Evolutionary conservation across 1,140 invertebrate genomes (phyloP).

Genomic region (Pristionchus pacificus): DNA sequence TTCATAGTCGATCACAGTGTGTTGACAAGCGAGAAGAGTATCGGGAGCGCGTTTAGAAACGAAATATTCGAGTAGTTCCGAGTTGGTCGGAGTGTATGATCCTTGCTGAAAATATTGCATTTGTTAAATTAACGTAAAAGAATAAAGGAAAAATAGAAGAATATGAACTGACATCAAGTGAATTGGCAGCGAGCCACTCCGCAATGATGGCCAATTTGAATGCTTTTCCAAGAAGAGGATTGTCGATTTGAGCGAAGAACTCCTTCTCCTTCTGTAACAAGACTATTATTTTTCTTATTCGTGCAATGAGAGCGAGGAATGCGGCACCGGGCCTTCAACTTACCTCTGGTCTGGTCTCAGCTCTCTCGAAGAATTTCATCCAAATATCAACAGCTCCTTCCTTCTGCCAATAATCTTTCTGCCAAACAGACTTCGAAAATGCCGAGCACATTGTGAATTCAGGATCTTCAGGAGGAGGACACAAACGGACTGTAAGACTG

Average conservation of each 20-base stretch:
- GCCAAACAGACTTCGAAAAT: slow-evolving; percentile 47
- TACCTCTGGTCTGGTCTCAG: slow-evolving; percentile 45
- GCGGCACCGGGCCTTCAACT: background rate
- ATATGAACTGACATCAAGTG: slow-evolving; percentile 48
- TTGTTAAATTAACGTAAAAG: too few species aligned
- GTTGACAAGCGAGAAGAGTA: slow-evolving; percentile 51
- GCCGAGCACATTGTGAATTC: slow-evolving; percentile 44
- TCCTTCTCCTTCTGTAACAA: slow-evolving; percentile 51
- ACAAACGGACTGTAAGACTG: slow-evolving; percentile 25
- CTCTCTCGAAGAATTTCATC: slow-evolving; percentile 57
- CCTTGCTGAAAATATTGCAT: slow-evolving; percentile 46
- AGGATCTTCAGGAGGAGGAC: slow-evolving; percentile 55
- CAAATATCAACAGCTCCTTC: slow-evolving; percentile 56
- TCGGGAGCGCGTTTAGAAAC: slow-evolving; percentile 55
- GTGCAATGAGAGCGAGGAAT: background rate
- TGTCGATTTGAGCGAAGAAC: slow-evolving; percentile 55
- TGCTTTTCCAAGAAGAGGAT: slow-evolving; percentile 54
- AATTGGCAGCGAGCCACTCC: slow-evolving; percentile 56
- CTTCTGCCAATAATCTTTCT: slow-evolving; percentile 58
- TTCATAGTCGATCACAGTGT: slow-evolving; percentile 55
- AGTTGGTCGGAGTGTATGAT: slow-evolving; percentile 55
- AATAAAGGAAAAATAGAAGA: slow-evolving; percentile 17
- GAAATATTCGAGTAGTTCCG: slow-evolving; percentile 56
- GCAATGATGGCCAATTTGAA: slow-evolving; percentile 57
- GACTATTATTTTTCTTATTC: background rate